phyloP scores from a whole-genome alignment of 2,113 vertebrate genomes.

The Dromaius novaehollandiae region DNA sequence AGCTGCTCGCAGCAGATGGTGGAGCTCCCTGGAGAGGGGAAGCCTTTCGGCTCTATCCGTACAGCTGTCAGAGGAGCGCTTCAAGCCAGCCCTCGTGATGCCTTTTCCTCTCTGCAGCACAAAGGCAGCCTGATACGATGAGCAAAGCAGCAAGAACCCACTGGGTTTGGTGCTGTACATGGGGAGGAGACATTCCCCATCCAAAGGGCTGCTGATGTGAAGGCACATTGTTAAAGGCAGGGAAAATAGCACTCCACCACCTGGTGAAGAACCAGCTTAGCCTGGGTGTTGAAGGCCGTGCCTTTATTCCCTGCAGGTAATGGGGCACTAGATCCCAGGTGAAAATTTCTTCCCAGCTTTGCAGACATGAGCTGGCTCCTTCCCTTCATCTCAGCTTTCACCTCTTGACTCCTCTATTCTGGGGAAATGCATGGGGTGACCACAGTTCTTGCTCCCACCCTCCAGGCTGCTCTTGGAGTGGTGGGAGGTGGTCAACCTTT shows the following conservation, averaged over 20 bases:
- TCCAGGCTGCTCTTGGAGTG: not conserved
- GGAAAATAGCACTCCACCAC: not conserved
- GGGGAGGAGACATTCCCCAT: not conserved
- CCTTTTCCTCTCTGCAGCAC: not conserved
- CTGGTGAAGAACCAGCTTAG: not conserved
- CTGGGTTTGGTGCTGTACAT: not conserved
- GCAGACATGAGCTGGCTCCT: not conserved
- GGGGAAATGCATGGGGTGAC: not conserved
- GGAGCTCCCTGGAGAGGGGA: not conserved
- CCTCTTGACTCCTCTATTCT: not conserved
- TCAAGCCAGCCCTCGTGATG: not conserved
- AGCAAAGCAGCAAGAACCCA: not conserved
- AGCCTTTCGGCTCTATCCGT: not conserved
- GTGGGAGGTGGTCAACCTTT: constrained; percentile 6
- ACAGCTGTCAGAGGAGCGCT: not conserved
- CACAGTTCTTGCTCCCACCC: not conserved
- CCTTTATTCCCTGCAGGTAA: not conserved
- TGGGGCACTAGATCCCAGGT: not conserved
- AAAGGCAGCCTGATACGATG: not conserved
- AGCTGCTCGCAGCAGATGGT: not conserved
- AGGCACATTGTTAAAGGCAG: not conserved
- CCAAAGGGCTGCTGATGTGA: not conserved
- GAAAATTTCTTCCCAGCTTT: not conserved
- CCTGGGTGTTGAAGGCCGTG: not conserved
- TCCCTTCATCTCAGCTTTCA: not conserved